phyloP scores from a whole-genome alignment of 2,113 vertebrate genomes.

The Elaphurus davidianus region DNA sequence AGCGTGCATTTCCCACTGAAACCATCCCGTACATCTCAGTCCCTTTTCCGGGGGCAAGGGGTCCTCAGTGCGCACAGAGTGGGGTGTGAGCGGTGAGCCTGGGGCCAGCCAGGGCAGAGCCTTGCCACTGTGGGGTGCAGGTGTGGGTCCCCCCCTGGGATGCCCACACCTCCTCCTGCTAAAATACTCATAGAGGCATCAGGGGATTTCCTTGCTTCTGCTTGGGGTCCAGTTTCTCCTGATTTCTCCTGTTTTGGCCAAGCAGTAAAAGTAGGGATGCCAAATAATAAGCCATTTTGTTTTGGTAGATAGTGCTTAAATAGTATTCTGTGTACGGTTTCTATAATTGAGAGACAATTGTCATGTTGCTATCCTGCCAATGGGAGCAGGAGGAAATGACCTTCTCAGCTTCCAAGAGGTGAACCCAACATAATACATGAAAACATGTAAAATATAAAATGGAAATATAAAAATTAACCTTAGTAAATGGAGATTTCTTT shows the following conservation, averaged over 20 bases:
- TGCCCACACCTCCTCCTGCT: not conserved
- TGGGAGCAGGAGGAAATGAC: not conserved
- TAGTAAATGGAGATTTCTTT: not conserved
- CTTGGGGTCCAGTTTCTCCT: not conserved
- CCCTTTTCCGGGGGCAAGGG: not conserved
- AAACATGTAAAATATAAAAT: not conserved
- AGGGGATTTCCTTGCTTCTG: not conserved
- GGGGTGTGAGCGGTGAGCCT: rapidly evolving
- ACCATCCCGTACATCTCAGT: not conserved
- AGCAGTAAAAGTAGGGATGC: too few relatives aligned
- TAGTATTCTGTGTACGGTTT: not conserved
- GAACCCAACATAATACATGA: not conserved
- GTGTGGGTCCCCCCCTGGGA: not conserved
- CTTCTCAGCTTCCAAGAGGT: not conserved
- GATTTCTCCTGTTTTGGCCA: not conserved
- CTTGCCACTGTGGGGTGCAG: rapidly evolving
- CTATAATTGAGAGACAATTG: not conserved
- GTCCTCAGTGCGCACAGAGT: rapidly evolving
- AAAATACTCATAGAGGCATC: not conserved
- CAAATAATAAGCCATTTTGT: not conserved
- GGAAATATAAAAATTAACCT: not conserved
- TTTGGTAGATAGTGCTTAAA: not conserved
- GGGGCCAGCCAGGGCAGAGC: not conserved
- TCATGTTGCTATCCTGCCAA: not conserved
- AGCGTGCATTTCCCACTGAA: not conserved